These are phyloP conservation scores for Eptesicus fuscus DNA, from an alignment of 2,113 vertebrate species.

Conservation along the genomic window DNA sequence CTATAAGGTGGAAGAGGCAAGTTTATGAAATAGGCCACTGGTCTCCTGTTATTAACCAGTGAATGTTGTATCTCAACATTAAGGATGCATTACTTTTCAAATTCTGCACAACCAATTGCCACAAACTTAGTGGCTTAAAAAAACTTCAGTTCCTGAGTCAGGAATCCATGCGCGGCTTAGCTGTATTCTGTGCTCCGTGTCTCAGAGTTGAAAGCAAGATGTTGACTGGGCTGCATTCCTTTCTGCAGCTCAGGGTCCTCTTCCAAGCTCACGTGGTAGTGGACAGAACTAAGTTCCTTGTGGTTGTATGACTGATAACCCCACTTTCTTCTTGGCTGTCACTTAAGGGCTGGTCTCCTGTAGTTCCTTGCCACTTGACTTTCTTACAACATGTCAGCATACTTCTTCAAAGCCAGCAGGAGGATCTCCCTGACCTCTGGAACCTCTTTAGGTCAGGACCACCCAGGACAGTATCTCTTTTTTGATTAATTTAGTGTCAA, in stretches of 20 bases:
- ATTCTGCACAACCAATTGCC: background rate
- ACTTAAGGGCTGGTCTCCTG: background rate
- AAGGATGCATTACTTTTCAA: slow-evolving; percentile 44
- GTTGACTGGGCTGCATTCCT: background rate
- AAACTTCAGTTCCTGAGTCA: background rate
- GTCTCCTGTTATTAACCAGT: background rate
- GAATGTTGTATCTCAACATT: slow-evolving; percentile 21
- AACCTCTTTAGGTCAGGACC: background rate
- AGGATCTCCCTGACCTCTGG: background rate
- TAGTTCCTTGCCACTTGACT: background rate
- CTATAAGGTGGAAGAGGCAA: background rate
- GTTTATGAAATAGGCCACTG: slow-evolving; percentile 18
- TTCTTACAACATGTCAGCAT: background rate
- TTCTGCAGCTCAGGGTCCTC: background rate
- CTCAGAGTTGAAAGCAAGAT: background rate
- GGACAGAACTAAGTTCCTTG: background rate
- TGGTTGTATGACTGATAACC: background rate
- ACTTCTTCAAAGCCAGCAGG: background rate
- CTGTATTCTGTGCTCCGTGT: background rate
- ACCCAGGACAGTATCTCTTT: background rate
- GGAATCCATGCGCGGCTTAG: background rate
- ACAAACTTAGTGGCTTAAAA: background rate
- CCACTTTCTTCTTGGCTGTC: background rate
- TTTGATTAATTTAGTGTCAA: background rate
- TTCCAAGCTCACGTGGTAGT: background rate